Evolutionary conservation across 23 tunicate species (phyloP).

Genomic region (Botrylloides violaceus): DNA sequence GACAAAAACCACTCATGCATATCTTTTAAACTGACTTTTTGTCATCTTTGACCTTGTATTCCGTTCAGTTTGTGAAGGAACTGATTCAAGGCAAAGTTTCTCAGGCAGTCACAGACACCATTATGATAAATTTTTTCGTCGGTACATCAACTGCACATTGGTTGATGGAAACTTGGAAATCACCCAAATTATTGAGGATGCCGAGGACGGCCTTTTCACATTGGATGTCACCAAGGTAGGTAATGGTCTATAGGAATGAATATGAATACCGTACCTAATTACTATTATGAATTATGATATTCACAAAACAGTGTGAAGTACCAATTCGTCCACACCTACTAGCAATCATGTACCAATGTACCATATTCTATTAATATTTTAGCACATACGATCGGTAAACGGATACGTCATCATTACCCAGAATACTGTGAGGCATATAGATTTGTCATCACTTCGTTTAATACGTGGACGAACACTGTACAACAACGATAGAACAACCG

Average conservation of each 20-base stretch:
- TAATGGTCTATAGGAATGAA: no score
- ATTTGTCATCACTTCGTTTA: conserved; percentile 62
- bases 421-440: conserved; percentile 27
- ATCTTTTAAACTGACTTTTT: no score
- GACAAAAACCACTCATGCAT: no score
- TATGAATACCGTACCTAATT: no score
- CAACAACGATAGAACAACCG: not conserved
- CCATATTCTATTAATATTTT: not conserved
- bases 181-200: not conserved
- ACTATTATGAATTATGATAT: no score
- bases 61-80: conserved; percentile 21
- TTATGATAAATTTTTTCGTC: not conserved
- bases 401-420: conserved; percentile 64
- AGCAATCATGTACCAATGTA: not conserved
- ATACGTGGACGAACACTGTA: conserved; percentile 42
- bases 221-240: conserved; percentile 15
- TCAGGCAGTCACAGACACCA: conserved; percentile 2
- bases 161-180: conserved; percentile 81
- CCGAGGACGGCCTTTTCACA: not conserved
- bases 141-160: conserved; percentile 65
- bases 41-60: no score
- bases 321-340: no score
- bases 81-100: not conserved
- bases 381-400: conserved; percentile 70
- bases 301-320: no score